Evolutionary conservation across 2,888 invertebrate genomes (phyloP).

Genomic region (Mesorhabditis sp.): DNA sequence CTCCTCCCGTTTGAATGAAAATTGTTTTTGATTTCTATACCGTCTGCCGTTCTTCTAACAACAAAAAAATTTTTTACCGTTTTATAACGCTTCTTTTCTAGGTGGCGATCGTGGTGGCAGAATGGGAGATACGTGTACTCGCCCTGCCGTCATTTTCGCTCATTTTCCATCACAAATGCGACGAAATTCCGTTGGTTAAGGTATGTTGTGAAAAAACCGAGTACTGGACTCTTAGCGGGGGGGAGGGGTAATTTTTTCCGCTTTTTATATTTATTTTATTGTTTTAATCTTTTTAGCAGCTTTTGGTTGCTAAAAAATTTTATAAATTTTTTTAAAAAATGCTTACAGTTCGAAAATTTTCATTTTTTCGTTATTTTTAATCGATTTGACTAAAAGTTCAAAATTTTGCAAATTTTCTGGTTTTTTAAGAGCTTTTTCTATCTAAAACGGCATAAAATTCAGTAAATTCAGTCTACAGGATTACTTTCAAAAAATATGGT

Average conservation of each 20-base stretch:
- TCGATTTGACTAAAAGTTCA: background rate
- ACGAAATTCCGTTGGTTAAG: constrained; percentile 51
- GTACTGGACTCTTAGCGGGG: background rate
- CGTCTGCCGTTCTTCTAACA: background rate
- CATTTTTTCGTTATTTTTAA: no score
- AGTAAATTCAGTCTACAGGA: no score
- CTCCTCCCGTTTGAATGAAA: no score
- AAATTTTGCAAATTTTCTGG: background rate
- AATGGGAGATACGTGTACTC: constrained; percentile 47
- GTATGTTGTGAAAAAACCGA: constrained; percentile 16
- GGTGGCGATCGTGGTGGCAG: constrained; percentile 48
- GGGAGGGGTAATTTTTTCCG: background rate
- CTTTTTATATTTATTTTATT: background rate
- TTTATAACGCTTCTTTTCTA: constrained; percentile 17
- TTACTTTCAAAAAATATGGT: no score
- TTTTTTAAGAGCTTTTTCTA: background rate
- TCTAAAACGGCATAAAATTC: background rate
- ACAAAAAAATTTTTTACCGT: constrained; percentile 12
- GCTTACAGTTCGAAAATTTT: no score
- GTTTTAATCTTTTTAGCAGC: background rate
- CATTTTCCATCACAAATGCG: constrained; percentile 43
- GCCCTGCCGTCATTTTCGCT: constrained; percentile 50
- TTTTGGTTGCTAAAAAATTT: no score
- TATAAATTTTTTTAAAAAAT: no score
- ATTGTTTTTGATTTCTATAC: no score